Conservation (phyloP, 92 coral and sea anemone species). For the Siderastrea radians region DNA sequence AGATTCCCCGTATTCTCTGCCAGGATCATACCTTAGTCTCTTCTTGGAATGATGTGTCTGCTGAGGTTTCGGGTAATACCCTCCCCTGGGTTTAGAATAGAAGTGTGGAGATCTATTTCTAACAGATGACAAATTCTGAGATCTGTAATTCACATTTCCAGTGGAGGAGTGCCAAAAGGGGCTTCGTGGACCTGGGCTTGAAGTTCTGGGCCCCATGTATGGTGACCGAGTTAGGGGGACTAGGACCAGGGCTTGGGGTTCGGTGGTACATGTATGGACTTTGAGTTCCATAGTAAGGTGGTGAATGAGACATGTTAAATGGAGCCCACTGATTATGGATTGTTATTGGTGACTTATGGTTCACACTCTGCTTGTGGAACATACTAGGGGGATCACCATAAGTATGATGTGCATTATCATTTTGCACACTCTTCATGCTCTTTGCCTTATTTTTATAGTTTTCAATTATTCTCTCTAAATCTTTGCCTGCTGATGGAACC, state of each 20-base stretch:
- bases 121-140: background rate
- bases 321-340: constrained; percentile 15
- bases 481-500: constrained; percentile 57
- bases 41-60: constrained; percentile 5
- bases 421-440: constrained; percentile 31
- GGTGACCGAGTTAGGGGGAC: constrained; percentile 20
- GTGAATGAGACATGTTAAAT: constrained; percentile 8
- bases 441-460: constrained; percentile 57
- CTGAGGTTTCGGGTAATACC: constrained; percentile 10
- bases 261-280: constrained; percentile 4
- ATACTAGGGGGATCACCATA: constrained; percentile 21
- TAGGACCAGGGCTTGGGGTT: constrained; percentile 3
- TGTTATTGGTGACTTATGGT: constrained; percentile 17
- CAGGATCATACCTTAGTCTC: constrained; percentile 17
- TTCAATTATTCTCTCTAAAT: constrained; percentile 58
- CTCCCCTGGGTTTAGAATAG: background rate
- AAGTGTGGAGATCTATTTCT: background rate
- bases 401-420: constrained; percentile 5
- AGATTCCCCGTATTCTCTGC: constrained; percentile 27
- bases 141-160: constrained; percentile 8
- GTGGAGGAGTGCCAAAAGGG: constrained; percentile 9
- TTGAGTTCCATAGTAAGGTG: constrained; percentile 9
- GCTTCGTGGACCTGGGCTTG: background rate
- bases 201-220: constrained; percentile 11
- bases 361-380: constrained; percentile 41